Base-by-base conservation (phyloP, 2,888 invertebrate genomes). In the Stegana nigrithorax region DNA sequence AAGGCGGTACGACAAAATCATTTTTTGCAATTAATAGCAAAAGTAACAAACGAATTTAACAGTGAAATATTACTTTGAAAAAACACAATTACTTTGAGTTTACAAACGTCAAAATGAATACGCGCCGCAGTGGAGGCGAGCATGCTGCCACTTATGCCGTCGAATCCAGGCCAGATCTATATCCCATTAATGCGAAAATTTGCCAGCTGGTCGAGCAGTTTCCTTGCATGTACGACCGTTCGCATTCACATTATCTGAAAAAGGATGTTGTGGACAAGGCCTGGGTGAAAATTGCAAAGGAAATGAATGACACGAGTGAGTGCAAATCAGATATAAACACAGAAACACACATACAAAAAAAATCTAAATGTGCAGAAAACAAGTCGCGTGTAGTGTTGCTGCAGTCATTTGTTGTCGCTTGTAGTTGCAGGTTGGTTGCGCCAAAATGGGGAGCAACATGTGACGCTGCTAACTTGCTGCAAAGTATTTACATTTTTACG, bases 151-250 rank as follows among this genome's bases (percentile, higher is more conserved):
- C 14, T 42, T 6, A 5, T n/a, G 23, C 23, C 12, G 45, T 1
- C 21, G 45, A 53, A 59, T 19, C 26, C 53, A 77, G 81, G 23
- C 76, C 75, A 19, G 82, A 83, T 47, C 70, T 76, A 66, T 81
- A 78, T 32, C 72, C 73, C 51, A 68, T 74, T 8, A 84, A 84
- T 62, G 73, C 79, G 0, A 83, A 81, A 67, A 77, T 84, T 21
- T 84, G 83, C 19, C 77, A 80, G 1, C 62, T 84, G 36, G 82
- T 84, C 27, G 70, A 79, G 39, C 66, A 69, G 39, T 73, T 81
- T 69, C 80, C 83, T 1, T 84, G 83, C 62, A 81, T 84, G 71
- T 84, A 82, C 63, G 83, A 84, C 70, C 83, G 84, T 14, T 78
- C 80, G 17, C 72, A 81, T 65, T 66, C 72, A 1, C 69, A 74